phyloP scores from a whole-genome alignment of 2,113 vertebrate species.

The Eclectus roratus region DNA sequence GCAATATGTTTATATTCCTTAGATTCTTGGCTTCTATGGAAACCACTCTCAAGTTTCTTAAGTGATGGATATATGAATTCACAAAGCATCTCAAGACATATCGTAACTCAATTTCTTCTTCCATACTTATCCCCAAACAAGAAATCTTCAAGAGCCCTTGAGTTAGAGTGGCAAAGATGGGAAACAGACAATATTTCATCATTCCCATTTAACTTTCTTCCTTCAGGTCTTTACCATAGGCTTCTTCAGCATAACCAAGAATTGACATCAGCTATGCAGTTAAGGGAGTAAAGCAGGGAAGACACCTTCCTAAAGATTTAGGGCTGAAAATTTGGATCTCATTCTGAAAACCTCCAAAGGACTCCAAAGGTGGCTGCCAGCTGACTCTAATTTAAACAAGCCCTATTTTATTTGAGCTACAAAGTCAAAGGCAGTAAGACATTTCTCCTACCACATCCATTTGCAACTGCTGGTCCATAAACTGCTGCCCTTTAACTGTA shows the following conservation, averaged over 20 bases:
- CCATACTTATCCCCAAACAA: background rate
- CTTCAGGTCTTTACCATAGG: rapidly evolving
- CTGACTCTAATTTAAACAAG: background rate
- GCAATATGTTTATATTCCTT: background rate
- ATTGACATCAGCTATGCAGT: background rate
- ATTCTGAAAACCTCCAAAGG: background rate
- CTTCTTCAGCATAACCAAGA: background rate
- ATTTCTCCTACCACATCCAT: background rate
- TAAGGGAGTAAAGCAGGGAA: background rate
- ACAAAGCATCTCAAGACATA: background rate
- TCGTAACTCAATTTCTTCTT: background rate
- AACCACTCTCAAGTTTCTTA: constrained; percentile 44
- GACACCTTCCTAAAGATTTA: background rate
- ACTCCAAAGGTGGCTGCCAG: background rate
- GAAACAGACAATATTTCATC: background rate
- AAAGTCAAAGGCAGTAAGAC: background rate
- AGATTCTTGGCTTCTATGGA: constrained; percentile 30
- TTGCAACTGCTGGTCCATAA: background rate
- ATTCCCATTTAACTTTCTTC: background rate
- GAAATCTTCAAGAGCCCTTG: background rate
- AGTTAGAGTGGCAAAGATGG: background rate
- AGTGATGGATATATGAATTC: background rate
- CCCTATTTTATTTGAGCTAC: background rate
- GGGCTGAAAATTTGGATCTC: background rate
- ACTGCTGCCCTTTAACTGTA: background rate